Conservation (phyloP, 1,140 invertebrate genomes). For the Cepaea nemoralis region DNA sequence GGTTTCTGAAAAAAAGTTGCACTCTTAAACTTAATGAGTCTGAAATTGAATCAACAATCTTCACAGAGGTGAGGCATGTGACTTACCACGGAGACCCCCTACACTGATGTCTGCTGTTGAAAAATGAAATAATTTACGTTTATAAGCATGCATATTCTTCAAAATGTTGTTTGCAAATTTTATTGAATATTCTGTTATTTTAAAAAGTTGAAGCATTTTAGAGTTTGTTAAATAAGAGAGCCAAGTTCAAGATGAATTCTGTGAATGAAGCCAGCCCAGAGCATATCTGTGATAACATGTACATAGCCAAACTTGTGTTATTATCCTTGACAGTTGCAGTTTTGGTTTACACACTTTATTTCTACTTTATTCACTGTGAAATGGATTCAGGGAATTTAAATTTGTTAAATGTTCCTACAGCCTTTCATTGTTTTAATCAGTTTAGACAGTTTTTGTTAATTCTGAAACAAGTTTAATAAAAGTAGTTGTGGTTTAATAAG, state of each 20-base stretch:
- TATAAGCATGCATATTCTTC: background rate
- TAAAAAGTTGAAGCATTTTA: background rate
- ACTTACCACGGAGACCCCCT: too few relatives aligned
- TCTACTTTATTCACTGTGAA: background rate
- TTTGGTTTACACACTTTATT: background rate
- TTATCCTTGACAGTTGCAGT: background rate
- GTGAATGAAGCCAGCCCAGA: slow-evolving; percentile 5
- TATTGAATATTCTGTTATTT: background rate
- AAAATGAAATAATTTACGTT: background rate
- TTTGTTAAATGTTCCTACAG: too few relatives aligned
- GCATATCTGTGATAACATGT: slow-evolving; percentile 14
- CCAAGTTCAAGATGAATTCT: slow-evolving; percentile 4
- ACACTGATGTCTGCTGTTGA: too few relatives aligned
- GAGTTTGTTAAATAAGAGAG: background rate
- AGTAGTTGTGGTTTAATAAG: too few relatives aligned
- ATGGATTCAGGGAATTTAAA: too few relatives aligned
- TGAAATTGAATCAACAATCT: too few relatives aligned
- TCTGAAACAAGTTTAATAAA: too few relatives aligned
- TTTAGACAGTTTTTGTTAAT: too few relatives aligned
- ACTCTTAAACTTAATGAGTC: too few relatives aligned
- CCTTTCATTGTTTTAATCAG: too few relatives aligned
- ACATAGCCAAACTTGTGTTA: background rate
- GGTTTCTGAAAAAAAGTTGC: too few relatives aligned
- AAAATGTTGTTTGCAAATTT: background rate
- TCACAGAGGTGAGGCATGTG: too few relatives aligned